Conservation (phyloP, 2,797 vertebrate species). For the Chelon labrosus region DNA sequence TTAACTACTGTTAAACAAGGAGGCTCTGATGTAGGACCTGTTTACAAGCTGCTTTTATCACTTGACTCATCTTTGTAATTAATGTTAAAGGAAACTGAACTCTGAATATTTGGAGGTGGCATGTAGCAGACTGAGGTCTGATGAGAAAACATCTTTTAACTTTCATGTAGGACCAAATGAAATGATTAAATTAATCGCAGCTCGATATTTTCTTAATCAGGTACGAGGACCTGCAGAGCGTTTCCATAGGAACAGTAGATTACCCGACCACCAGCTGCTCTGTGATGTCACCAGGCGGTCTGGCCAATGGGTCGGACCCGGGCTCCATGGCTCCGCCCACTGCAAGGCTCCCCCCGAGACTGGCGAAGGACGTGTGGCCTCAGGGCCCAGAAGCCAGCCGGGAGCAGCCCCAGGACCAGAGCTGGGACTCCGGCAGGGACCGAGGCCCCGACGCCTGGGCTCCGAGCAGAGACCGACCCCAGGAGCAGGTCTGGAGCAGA, state of each 20-base stretch:
- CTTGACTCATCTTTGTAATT: too few relatives aligned
- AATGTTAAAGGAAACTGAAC: too few relatives aligned
- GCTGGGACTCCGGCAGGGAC: slow-evolving; percentile 63
- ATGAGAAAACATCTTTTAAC: too few relatives aligned
- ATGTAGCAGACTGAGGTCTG: too few relatives aligned
- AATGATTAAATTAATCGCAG: too few relatives aligned
- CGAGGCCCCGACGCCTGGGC: slow-evolving; percentile 51
- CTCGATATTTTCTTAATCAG: slow-evolving; percentile 46
- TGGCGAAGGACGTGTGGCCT: slow-evolving; percentile 59
- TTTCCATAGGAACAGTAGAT: slow-evolving; percentile 70
- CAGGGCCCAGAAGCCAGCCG: slow-evolving; percentile 50
- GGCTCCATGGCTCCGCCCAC: slow-evolving; percentile 54
- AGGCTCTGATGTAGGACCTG: too few relatives aligned
- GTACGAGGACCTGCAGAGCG: slow-evolving; percentile 80
- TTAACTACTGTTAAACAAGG: too few relatives aligned
- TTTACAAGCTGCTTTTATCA: too few relatives aligned
- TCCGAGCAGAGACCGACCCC: slow-evolving; percentile 41
- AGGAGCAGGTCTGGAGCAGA: slow-evolving; percentile 67
- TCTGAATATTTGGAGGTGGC: too few relatives aligned
- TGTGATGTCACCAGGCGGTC: slow-evolving; percentile 63
- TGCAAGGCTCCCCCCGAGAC: slow-evolving; percentile 60
- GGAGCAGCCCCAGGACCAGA: slow-evolving; percentile 59
- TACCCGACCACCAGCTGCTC: slow-evolving; percentile 73
- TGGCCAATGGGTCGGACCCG: slow-evolving; percentile 73
- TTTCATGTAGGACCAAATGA: too few relatives aligned